Evolutionary conservation across 35 echinoderm and acorn worm genomes (phyloP).

Genomic region (Heliocidaris erythrogramma): DNA sequence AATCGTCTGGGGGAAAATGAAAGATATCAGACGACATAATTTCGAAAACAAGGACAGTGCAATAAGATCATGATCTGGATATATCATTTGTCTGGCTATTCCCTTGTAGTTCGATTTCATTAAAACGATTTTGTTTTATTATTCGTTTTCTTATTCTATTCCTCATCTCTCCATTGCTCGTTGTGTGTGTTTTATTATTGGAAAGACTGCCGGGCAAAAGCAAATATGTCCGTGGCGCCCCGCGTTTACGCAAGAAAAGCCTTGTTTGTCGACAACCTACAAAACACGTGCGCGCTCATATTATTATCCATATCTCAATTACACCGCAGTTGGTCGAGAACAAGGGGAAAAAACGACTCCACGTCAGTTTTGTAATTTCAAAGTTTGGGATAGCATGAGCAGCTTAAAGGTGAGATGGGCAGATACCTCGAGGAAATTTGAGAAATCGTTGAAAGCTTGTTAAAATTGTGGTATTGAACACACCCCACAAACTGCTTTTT

Average conservation of each 20-base stretch:
- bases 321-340: background rate
- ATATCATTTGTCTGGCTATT: background rate
- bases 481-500: background rate
- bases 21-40: background rate
- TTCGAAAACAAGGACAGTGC: background rate
- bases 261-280: background rate
- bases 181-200: slow-evolving; percentile 18
- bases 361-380: background rate
- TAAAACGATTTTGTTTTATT: background rate
- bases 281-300: background rate
- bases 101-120: slow-evolving; percentile 3
- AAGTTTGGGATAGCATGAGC: background rate
- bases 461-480: background rate
- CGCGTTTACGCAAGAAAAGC: background rate
- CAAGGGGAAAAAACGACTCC: background rate
- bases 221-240: background rate
- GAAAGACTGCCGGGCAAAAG: background rate
- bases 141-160: background rate
- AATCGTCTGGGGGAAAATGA: background rate
- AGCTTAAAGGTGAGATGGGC: background rate
- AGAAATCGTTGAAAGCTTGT: background rate
- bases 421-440: background rate
- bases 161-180: background rate
- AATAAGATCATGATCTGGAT: background rate
- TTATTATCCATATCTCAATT: slow-evolving; percentile 13